Evolutionary conservation across 2,888 invertebrate genomes (phyloP), one percentile per base, ranked within the genome.

Genomic region (Aromia moschata): DNA sequence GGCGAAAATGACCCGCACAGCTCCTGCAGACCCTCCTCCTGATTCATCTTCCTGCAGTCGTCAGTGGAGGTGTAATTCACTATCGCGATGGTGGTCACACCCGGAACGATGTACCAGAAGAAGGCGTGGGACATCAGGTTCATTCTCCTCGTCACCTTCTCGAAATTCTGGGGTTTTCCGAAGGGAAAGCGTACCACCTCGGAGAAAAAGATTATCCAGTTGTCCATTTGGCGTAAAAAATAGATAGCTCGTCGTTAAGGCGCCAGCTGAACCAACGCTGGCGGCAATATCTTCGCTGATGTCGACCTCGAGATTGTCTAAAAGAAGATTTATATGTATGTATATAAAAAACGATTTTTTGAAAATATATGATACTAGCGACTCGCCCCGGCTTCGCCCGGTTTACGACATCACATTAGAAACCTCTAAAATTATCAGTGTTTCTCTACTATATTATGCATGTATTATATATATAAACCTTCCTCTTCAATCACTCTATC

Each of bases 281-380:
- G 61, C 49, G 0, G 65, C 45, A n/a, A 66, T 41, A 37, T 66
- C 63, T 37, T 60, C 65, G 25, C 59, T 63, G 16, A 63, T 40
- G 44, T 61, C 60, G 2, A 52, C 52, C 9, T 59, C 58, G 18
- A 40, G 41, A 10, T 58, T 52, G 1, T 46, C 65, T 63, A n/a
- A n/a, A n/a, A n/a, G n/a, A n/a, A n/a, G n/a, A n/a, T n/a, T n/a
- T n/a, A n/a, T n/a, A n/a, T n/a, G n/a, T n/a, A n/a, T n/a, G n/a
- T n/a, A n/a, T n/a, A n/a, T n/a, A n/a, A n/a, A n/a, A n/a, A n/a
- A n/a, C n/a, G n/a, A n/a, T n/a, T n/a, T n/a, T n/a, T n/a, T n/a
- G n/a, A n/a, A n/a, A n/a, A n/a, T n/a, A n/a, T n/a, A n/a, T n/a
- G n/a, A n/a, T n/a, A n/a, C n/a, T n/a, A n/a, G n/a, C n/a, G n/a